Percentiles rank a stretch among this genome's conserved stretches.
Evolutionary conservation across 92 coral and sea anemone species (phyloP).

Genomic region (Phenganax stokvisi): DNA sequence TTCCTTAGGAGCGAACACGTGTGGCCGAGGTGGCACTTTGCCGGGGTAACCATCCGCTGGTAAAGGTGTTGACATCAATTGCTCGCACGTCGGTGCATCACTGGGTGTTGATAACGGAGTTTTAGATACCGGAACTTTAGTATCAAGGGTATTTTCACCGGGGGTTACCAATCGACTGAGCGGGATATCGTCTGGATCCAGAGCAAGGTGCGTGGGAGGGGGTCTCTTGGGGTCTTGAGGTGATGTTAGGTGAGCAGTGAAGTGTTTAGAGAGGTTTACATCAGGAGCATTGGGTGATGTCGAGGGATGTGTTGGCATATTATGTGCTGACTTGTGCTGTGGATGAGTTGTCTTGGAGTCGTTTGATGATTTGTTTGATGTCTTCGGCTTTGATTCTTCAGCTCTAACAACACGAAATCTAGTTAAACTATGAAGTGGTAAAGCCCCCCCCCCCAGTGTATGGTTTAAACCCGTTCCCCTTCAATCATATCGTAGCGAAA

Average conservation of each 20-base stretch:
- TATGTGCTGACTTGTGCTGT: not conserved
- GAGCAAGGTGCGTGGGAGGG: not conserved
- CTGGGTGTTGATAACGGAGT: not conserved
- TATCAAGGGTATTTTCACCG: not conserved
- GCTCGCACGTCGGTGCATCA: not conserved
- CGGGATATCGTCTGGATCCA: slow-evolving; percentile 31
- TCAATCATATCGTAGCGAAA: too few species aligned
- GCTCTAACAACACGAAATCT: not conserved
- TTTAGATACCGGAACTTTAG: not conserved
- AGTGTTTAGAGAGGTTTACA: slow-evolving; percentile 26
- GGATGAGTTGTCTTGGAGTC: not conserved
- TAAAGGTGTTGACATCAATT: slow-evolving; percentile 2
- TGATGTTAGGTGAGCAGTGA: slow-evolving; percentile 19
- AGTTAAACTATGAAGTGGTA: too few species aligned
- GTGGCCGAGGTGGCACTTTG: not conserved
- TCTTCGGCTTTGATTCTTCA: not conserved
- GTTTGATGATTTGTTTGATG: not conserved
- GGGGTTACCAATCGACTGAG: slow-evolving; percentile 19
- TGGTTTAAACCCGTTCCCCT: too few species aligned
- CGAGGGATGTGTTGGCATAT: not conserved
- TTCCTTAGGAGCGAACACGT: slow-evolving; percentile 74
- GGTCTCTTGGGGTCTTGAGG: not conserved
- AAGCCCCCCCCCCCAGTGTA: too few species aligned
- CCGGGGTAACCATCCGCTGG: not conserved
- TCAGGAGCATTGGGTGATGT: not conserved